Evolutionary conservation across 2,113 vertebrate species (phyloP).

Genomic region (Brachyhypopomus gauderio): DNA sequence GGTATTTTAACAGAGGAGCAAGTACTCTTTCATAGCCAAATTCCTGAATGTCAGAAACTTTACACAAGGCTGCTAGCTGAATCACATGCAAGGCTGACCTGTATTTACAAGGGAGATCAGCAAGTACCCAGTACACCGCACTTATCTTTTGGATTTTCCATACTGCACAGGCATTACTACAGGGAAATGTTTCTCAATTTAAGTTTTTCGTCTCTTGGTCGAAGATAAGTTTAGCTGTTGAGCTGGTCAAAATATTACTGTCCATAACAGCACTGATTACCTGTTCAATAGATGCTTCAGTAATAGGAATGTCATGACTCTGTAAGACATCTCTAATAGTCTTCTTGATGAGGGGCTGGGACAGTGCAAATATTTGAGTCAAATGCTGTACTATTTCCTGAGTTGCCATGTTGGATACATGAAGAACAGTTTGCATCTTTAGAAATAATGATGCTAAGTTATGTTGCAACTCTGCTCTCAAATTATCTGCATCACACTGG

Average conservation of each 20-base stretch:
- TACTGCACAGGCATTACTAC: slow-evolving; percentile 29
- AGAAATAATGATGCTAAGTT: slow-evolving; percentile 46
- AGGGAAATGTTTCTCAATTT: slow-evolving; percentile 14
- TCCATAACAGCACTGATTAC: slow-evolving; percentile 34
- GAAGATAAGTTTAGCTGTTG: slow-evolving; percentile 37
- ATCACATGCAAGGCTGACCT: slow-evolving; percentile 33
- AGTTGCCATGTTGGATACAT: slow-evolving; percentile 45
- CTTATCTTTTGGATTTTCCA: slow-evolving; percentile 48
- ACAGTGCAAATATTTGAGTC: slow-evolving; percentile 32
- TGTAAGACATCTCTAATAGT: slow-evolving; percentile 30
- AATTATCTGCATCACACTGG: slow-evolving; percentile 21
- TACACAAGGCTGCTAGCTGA: slow-evolving; percentile 33
- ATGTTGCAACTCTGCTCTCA: slow-evolving; percentile 38
- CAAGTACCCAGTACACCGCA: slow-evolving; percentile 52
- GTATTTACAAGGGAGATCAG: slow-evolving; percentile 50
- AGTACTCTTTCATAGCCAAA: too few species aligned
- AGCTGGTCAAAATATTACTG: slow-evolving; percentile 27
- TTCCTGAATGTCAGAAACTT: not conserved
- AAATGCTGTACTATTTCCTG: slow-evolving; percentile 38
- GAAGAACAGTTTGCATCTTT: slow-evolving; percentile 50
- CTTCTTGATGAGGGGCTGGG: slow-evolving; percentile 43
- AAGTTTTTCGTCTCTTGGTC: slow-evolving; percentile 25
- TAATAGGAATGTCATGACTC: slow-evolving; percentile 12
- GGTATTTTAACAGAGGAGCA: slow-evolving; percentile 49
- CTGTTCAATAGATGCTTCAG: slow-evolving; percentile 28